Evolutionary conservation across 1,140 invertebrate species (phyloP), one percentile per base, ranked within the genome.

Genomic region (Diabrotica undecimpunctata): DNA sequence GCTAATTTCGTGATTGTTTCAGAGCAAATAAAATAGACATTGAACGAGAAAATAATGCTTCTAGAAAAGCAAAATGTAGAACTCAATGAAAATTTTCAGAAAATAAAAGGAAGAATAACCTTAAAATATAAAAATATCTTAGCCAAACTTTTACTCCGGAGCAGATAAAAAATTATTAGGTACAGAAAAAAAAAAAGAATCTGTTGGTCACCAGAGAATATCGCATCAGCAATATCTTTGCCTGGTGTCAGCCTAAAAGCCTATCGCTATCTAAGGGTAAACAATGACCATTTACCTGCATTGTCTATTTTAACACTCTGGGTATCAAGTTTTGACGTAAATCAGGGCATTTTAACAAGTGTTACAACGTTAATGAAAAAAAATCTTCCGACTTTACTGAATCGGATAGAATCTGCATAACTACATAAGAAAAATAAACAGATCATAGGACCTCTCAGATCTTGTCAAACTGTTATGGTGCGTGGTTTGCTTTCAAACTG

Each of bases 401-500:
- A 13, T 39, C 8, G 56, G 62, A 62, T 53, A 66, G 14, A 63
- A 63, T 66, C n/a, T n/a, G 13, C 7, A 63, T 61, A n/a, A 52
- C 59, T 11, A 58, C n/a, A n/a, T n/a, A 63, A 41, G 60, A 58
- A 61, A 6, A 10, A 5, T 38, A 69, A n/a, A 55, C 56, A 60
- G 53, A 51, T 55, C 6, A 50, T 63, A 51, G 61, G 64, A 36
- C 64, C 61, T 7, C 64, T n/a, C n/a, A n/a, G n/a, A n/a, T n/a
- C n/a, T n/a, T n/a, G n/a, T 66, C 35, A 59, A 58, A 56, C 7
- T 55, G 10, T 69, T 64, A 38, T 69, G 54, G 55, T 62, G 12
- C n/a, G 64, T n/a, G n/a, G n/a, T n/a, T n/a, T n/a, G 13, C 11
- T 61, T 54, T 35, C 54, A 6, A 13, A 53, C 74, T 8, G 81